Percentiles rank a stretch among this genome's conserved stretches.
Evolutionary conservation across 2,797 vertebrate genomes (phyloP).

Genomic region (Epinephelus awoara): DNA sequence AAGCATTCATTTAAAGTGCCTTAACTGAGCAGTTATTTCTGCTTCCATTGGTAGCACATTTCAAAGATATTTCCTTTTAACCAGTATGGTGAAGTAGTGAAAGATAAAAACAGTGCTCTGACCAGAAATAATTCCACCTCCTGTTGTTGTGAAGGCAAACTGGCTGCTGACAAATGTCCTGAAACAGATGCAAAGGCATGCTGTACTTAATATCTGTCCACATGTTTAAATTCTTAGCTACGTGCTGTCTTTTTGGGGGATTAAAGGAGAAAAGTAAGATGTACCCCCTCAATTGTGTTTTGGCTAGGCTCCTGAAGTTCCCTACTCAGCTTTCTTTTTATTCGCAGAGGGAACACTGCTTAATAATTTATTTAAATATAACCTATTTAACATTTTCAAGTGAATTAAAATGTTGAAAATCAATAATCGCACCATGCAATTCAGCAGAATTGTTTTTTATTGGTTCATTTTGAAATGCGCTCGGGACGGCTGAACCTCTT

Average conservation of each 20-base stretch:
- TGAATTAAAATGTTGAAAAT: slow-evolving; percentile 57
- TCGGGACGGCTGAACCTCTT: slow-evolving; percentile 21
- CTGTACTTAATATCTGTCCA: slow-evolving; percentile 5
- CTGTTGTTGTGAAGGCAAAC: slow-evolving; percentile 8
- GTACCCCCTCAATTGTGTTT: slow-evolving; percentile 1
- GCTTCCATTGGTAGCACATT: too few species aligned
- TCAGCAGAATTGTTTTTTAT: slow-evolving; percentile 48
- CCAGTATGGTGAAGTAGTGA: not conserved
- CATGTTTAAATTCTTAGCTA: slow-evolving; percentile 7
- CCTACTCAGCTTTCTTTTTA: slow-evolving; percentile 31
- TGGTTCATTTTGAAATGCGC: slow-evolving; percentile 40
- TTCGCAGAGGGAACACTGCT: slow-evolving; percentile 15
- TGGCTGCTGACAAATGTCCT: slow-evolving; percentile 1
- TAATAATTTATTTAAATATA: slow-evolving; percentile 38
- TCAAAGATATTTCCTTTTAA: not conserved
- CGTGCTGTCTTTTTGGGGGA: not conserved
- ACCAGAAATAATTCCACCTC: not conserved
- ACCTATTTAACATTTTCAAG: slow-evolving; percentile 41
- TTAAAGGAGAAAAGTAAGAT: slow-evolving; percentile 20
- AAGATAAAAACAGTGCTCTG: not conserved
- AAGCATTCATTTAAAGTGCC: not conserved
- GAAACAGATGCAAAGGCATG: slow-evolving; percentile 1
- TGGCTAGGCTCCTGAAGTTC: slow-evolving; percentile 5
- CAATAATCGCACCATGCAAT: slow-evolving; percentile 50
- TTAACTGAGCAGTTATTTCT: not conserved